phyloP scores from a whole-genome alignment of 2,888 invertebrate species.

The Isoperla grammatica region DNA sequence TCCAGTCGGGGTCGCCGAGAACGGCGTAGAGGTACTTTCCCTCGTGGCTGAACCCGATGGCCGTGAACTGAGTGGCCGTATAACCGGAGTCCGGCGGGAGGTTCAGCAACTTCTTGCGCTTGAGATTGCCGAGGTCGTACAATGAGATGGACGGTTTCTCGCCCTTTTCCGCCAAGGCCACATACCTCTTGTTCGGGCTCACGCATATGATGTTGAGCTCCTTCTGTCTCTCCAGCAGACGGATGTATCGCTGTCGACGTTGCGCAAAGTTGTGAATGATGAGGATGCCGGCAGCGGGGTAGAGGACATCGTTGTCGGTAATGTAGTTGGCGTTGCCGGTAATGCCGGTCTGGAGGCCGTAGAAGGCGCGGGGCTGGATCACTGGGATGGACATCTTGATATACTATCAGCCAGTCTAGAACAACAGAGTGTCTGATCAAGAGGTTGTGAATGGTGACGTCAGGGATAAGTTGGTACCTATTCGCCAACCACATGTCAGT shows the following conservation, averaged over 20 bases:
- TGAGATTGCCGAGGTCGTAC: constrained; percentile 64
- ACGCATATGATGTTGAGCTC: constrained; percentile 54
- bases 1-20: constrained; percentile 78
- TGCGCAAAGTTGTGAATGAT: constrained; percentile 66
- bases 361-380: constrained; percentile 55
- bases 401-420: no score
- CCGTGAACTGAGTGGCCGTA: constrained; percentile 58
- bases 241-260: constrained; percentile 67
- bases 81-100: constrained; percentile 51
- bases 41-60: constrained; percentile 73
- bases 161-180: constrained; percentile 48
- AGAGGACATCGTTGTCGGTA: constrained; percentile 68
- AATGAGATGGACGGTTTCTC: constrained; percentile 62
- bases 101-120: constrained; percentile 60
- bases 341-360: constrained; percentile 60
- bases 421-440: no score
- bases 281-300: constrained; percentile 72
- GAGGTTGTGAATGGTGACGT: no score
- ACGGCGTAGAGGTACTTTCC: constrained; percentile 73
- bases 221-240: constrained; percentile 59
- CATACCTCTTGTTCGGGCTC: constrained; percentile 51
- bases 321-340: constrained; percentile 67
- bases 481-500: no score
- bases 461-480: no score
- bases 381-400: constrained; percentile 42